phyloP scores from a whole-genome alignment of 2,888 invertebrate genomes.

The Deroplatys truncata region DNA sequence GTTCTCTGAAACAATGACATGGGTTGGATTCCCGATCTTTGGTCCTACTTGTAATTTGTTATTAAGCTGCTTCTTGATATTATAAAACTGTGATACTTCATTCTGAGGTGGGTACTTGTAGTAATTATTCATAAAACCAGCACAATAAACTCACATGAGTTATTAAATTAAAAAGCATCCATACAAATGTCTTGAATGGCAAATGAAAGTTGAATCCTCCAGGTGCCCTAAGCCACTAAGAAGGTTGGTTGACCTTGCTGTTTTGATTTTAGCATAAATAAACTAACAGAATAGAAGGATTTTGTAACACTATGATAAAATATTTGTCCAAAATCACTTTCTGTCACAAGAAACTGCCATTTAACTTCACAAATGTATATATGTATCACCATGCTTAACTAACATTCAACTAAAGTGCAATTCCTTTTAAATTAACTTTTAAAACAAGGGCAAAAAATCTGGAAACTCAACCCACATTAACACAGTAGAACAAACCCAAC shows the following conservation, averaged over 20 bases:
- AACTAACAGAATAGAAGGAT: not conserved
- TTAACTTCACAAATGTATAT: not conserved
- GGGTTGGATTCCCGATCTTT: slow-evolving; percentile 15
- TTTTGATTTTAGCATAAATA: not conserved
- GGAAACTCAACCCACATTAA: slow-evolving; percentile 18
- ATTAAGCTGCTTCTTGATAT: not conserved
- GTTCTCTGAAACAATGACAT: slow-evolving; percentile 8
- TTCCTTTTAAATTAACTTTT: not conserved
- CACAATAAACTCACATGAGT: not conserved
- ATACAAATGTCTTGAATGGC: not conserved
- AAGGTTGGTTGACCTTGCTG: not conserved
- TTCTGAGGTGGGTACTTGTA: not conserved
- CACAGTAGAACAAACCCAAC: slow-evolving; percentile 15
- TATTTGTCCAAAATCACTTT: slow-evolving; percentile 5
- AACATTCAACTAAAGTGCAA: not conserved
- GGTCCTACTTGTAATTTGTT: not conserved
- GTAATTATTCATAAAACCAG: not conserved
- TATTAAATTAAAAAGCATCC: not conserved
- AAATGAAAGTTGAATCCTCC: slow-evolving; percentile 16
- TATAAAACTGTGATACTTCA: not conserved
- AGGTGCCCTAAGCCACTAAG: not conserved
- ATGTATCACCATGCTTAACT: not conserved
- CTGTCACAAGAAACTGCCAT: not conserved
- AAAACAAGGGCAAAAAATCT: slow-evolving; percentile 7
- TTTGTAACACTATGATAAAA: not conserved